Base-by-base conservation (phyloP, 1,140 invertebrate genomes). In the Ridgeia piscesae region DNA sequence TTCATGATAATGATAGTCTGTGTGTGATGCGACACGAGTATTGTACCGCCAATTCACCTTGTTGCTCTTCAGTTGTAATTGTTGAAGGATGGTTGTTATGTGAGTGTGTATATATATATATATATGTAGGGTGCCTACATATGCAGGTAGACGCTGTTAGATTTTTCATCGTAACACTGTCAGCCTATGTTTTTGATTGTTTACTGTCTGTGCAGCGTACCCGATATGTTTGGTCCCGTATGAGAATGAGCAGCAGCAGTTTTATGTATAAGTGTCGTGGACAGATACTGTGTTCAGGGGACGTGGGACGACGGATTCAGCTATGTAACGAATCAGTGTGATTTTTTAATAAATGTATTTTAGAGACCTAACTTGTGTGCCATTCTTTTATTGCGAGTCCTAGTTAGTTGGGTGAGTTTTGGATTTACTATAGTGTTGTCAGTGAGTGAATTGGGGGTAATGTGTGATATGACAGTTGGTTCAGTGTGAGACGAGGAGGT, bases 281-380 rank as follows among this genome's bases (percentile, higher is more conserved):
- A 77, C 17, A 27, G 58, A 21, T 21, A 14, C 11, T 77, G 58
- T 77, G 58, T 77, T 77, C 58, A 77, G 58, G 14, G 58, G 58
- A 21, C 58, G 27, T 77, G 58, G 58, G 58, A 31, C 58, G 58
- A 77, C 58, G 27, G 27, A 77, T 31, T 17, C 58, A 21, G 58
- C 58, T 77, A 21, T 77, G 58, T 77, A 77, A 50, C 48, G 21
- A 50, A 77, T 77, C 58, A 77, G 58, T 77, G 58, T 77, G 58
- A 77, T 77, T 77, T 77, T 77, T 77, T 77, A 77, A 77, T 77
- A 77, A 77, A 77, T 77, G 58, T 77, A 77, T 77, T 77, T 77
- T 77, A 77, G 58, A 77, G 58, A 77, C 58, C 58, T 77, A 77
- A 8, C 14, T 77, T 0, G 58, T 77, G 58, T 77, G 58, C 14